Evolutionary conservation across 2,113 vertebrate species (phyloP), one percentile per base, ranked within the genome.

Genomic region (Uria lomvia): DNA sequence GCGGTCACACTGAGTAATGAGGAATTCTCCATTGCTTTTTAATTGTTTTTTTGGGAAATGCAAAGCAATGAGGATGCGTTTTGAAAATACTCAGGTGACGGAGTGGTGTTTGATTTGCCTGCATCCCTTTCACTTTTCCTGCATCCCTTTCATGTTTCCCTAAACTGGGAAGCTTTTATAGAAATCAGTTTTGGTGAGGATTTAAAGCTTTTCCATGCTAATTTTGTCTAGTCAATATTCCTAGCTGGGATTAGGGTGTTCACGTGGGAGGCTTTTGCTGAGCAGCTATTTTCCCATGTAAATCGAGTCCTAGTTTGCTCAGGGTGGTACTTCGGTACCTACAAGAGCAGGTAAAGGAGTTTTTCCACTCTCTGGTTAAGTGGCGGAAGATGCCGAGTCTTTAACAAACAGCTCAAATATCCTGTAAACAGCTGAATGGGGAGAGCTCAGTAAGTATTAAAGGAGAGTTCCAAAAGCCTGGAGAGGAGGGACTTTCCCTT

Each of bases 1-100:
- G 0, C 30, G 3, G 32, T 30, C 36, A 0, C 19, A 0, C 50
- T 5, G 55, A 40, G 81, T 1, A 26, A 38, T 0, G 5, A 49
- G 49, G 40, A 17, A 3, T 29, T 79, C 73, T 40, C 50, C 0
- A 1, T 52, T 1, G 0, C 42, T 38, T 34, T 5, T 14, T 13
- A n/a, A 13, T 16, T n/a, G 67, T 45, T 0, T 30, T 71, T 76
- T 49, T 71, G 65, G 60, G 3, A 65, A 72, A 19, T 7, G 21
- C 29, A 36, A 24, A 92, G 60, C 45, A 6, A 22, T 12, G 66
- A 11, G 58, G 4, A 5, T 0, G 32, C 27, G n/a, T 32, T 82
- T 30, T 45, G 77, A 27, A 83, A n/a, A 2, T 8, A 1, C 7
- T 58, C 11, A 5, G 45, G 49, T 40, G 77, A 1, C 21, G 62